These are phyloP conservation scores for Diachrysia chrysitis DNA, from an alignment of 2,888 invertebrate genomes.

Conservation along the genomic window DNA sequence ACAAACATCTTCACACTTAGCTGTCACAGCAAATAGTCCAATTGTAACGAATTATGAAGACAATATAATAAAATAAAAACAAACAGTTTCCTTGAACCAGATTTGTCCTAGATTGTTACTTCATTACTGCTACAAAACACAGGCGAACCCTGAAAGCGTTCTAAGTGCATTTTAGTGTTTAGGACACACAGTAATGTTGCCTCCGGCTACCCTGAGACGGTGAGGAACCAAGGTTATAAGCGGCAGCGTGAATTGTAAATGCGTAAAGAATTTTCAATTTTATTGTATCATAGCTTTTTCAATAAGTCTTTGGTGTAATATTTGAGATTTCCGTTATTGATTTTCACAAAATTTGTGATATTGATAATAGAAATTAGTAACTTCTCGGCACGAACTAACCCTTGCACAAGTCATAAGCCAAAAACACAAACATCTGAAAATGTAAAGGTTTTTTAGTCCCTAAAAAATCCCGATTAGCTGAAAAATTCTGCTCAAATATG, in stretches of 20 bases:
- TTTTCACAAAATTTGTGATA: too few relatives aligned
- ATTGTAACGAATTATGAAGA: constrained; percentile 5
- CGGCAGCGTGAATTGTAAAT: not conserved
- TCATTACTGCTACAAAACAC: constrained; percentile 49
- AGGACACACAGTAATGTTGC: constrained; percentile 49
- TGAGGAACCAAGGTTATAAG: constrained; percentile 16
- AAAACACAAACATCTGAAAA: too few relatives aligned
- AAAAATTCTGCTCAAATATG: too few relatives aligned
- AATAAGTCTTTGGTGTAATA: too few relatives aligned
- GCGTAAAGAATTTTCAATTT: too few relatives aligned
- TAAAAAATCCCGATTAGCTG: too few relatives aligned
- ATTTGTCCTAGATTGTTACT: constrained; percentile 17
- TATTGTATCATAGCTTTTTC: too few relatives aligned
- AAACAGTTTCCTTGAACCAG: constrained; percentile 25
- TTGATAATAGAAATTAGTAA: too few relatives aligned
- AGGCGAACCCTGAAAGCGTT: constrained; percentile 35
- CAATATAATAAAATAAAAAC: constrained; percentile 18
- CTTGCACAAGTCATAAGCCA: too few relatives aligned
- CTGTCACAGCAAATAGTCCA: not conserved
- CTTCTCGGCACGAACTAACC: too few relatives aligned
- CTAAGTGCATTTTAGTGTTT: constrained; percentile 67
- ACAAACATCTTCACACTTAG: not conserved
- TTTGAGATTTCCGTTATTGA: too few relatives aligned
- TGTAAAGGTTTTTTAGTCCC: too few relatives aligned
- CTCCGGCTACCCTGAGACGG: constrained; percentile 29